phyloP scores from a whole-genome alignment of 2,888 invertebrate species.

The Oegoconia quadripuncta region DNA sequence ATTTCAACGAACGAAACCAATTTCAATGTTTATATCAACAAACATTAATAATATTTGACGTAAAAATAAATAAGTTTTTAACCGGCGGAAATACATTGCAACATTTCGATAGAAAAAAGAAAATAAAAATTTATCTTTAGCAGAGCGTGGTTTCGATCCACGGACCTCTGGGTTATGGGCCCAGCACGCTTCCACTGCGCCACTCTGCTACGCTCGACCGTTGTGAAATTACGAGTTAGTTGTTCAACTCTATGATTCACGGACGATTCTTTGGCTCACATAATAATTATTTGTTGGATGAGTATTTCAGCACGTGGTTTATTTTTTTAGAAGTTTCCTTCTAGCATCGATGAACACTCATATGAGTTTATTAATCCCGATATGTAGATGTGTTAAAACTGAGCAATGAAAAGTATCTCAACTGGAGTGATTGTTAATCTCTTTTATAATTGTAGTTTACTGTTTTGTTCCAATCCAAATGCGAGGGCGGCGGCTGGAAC shows the following conservation, averaged over 20 bases:
- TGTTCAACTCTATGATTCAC: background rate
- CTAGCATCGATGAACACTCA: too few relatives aligned
- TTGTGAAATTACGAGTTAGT: constrained; percentile 6
- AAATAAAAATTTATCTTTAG: constrained; percentile 52
- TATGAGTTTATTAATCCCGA: too few relatives aligned
- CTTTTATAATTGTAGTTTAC: constrained; percentile 2
- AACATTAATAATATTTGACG: constrained; percentile 1
- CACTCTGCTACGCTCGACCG: constrained; percentile 76
- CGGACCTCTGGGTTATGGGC: constrained; percentile 95
- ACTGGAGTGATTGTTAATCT: too few relatives aligned
- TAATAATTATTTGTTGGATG: background rate
- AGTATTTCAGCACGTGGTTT: background rate
- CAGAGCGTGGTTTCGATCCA: constrained; percentile 93
- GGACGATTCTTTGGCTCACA: background rate
- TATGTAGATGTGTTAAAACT: too few relatives aligned
- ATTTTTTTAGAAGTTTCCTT: background rate
- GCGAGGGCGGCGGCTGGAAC: constrained; percentile 1
- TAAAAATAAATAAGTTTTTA: constrained; percentile 7
- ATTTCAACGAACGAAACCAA: too few relatives aligned
- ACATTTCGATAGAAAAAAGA: constrained; percentile 1
- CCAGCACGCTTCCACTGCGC: constrained; percentile 88
- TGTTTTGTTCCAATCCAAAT: constrained; percentile 2
- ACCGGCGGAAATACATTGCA: constrained; percentile 3
- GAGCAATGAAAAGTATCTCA: too few relatives aligned
- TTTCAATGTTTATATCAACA: constrained; percentile 7